phyloP scores from a whole-genome alignment of 2,888 invertebrate genomes.

The Sarcophaga subvicina region DNA sequence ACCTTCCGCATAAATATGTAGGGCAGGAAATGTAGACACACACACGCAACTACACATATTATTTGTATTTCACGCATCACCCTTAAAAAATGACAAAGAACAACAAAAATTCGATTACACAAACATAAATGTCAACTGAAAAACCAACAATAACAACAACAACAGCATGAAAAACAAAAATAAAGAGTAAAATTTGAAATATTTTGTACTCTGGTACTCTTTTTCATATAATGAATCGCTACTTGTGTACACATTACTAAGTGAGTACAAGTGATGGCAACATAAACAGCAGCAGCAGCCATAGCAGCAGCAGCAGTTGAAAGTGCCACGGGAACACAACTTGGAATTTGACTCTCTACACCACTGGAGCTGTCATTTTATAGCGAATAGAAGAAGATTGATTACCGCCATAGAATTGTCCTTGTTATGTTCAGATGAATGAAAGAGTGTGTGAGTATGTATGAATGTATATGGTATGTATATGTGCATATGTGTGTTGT shows the following conservation, averaged over 20 bases:
- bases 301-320: slow-evolving; percentile 8
- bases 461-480: slow-evolving; percentile 15
- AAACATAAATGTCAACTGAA: slow-evolving; percentile 37
- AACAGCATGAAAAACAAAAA: slow-evolving; percentile 2
- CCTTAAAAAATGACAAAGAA: slow-evolving; percentile 13
- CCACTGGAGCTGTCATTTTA: slow-evolving; percentile 81
- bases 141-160: too few species aligned
- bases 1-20: slow-evolving; percentile 65
- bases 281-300: background rate
- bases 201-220: slow-evolving; percentile 22
- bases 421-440: slow-evolving; percentile 71
- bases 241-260: slow-evolving; percentile 16
- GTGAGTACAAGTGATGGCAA: background rate
- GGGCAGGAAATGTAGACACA: slow-evolving; percentile 56
- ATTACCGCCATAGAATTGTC: slow-evolving; percentile 82
- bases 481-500: slow-evolving; percentile 51
- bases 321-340: slow-evolving; percentile 71
- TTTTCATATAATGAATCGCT: background rate
- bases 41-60: background rate
- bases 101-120: slow-evolving; percentile 51
- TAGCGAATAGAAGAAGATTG: slow-evolving; percentile 82
- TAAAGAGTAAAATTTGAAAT: slow-evolving; percentile 45
- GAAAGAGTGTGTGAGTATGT: slow-evolving; percentile 56
- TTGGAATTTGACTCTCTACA: slow-evolving; percentile 81
- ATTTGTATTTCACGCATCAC: background rate